phyloP scores from a whole-genome alignment of 2,113 vertebrate species.

The Monopterus albus region DNA sequence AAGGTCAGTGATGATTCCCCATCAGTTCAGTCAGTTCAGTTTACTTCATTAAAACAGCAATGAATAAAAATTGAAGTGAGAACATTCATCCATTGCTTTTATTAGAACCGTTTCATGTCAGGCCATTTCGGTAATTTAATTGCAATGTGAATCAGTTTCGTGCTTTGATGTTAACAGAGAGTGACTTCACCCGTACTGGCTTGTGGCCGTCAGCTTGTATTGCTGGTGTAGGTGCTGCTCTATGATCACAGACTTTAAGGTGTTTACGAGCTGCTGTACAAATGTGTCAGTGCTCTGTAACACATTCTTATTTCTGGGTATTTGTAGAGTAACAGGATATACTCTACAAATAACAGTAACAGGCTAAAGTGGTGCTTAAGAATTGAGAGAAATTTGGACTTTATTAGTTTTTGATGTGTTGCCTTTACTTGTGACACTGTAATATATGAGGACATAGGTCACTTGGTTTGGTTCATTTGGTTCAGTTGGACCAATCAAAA shows the following conservation, averaged over 20 bases:
- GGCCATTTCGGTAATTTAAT: constrained; percentile 54
- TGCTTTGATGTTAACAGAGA: constrained; percentile 49
- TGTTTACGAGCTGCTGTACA: not conserved
- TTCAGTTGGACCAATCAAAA: too few relatives aligned
- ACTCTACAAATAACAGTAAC: too few relatives aligned
- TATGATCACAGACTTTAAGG: not conserved
- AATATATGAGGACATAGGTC: too few relatives aligned
- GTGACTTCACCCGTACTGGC: constrained; percentile 42
- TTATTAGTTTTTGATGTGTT: too few relatives aligned
- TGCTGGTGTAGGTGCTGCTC: not conserved
- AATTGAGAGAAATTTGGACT: too few relatives aligned
- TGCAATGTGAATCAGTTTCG: constrained; percentile 48
- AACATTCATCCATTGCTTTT: constrained; percentile 51
- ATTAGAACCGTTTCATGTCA: constrained; percentile 63
- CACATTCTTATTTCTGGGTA: not conserved
- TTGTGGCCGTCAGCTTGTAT: constrained; percentile 1
- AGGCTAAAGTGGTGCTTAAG: too few relatives aligned
- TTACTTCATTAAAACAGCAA: constrained; percentile 44
- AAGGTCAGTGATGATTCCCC: constrained; percentile 39
- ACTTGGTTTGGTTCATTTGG: too few relatives aligned
- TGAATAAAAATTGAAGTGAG: constrained; percentile 52
- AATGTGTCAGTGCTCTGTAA: not conserved
- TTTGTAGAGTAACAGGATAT: too few relatives aligned
- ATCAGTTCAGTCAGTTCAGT: constrained; percentile 42
- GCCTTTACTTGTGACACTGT: too few relatives aligned